A percentile compares a stretch with the other conserved stretches of the same genome.
These are phyloP conservation scores for Cheirogaleus major DNA, from an alignment of 2,797 vertebrate genomes.

Conservation along the genomic window DNA sequence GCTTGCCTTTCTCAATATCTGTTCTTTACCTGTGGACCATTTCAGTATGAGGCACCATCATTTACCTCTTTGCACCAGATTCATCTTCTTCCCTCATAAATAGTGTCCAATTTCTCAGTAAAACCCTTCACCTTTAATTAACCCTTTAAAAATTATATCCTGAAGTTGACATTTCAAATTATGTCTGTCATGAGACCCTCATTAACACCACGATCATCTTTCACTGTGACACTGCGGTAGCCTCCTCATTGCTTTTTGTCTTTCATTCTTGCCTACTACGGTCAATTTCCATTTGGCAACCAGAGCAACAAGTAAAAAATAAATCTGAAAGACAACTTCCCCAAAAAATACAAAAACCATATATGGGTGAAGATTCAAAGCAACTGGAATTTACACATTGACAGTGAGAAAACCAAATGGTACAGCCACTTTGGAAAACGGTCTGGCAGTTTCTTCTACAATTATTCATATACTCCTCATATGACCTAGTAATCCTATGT, in stretches of 20 bases:
- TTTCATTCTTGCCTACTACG: neutral
- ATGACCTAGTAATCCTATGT: neutral
- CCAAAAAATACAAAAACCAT: neutral
- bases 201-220: neutral
- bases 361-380: neutral
- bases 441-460: neutral
- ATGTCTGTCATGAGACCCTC: neutral
- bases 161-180: neutral
- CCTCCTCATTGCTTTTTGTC: neutral
- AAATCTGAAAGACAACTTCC: neutral
- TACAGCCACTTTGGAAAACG: neutral
- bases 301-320: neutral
- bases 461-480: neutral
- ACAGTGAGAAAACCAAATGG: neutral
- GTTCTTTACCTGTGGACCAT: neutral
- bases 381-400: neutral
- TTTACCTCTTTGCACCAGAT: neutral
- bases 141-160: neutral
- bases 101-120: neutral
- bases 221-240: neutral
- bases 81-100: neutral
- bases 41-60: neutral
- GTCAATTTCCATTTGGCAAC: neutral
- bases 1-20: neutral
- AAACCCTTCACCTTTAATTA: neutral